phyloP scores from a whole-genome alignment of 35 echinoderm and acorn worm species.

The Anneissia japonica region DNA sequence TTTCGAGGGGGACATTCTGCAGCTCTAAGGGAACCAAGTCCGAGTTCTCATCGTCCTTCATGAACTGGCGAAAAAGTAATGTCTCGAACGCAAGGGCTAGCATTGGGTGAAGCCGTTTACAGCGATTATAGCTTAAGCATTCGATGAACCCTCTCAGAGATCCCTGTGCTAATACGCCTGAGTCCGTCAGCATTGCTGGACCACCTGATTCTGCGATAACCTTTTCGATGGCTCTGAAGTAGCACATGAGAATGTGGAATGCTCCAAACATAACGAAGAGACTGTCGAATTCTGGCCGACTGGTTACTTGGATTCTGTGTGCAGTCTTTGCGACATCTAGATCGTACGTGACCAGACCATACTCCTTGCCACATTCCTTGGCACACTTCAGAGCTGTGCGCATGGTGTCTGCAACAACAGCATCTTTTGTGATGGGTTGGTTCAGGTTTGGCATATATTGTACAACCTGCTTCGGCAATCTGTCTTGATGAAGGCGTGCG shows the following conservation, averaged over 20 bases:
- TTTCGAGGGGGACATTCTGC: too few species aligned
- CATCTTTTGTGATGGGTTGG: neutral
- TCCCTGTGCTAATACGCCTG: conserved; percentile 15
- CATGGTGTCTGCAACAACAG: conserved; percentile 17
- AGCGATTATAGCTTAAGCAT: conserved; percentile 24
- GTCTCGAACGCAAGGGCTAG: conserved; percentile 29
- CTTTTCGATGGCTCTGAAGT: neutral
- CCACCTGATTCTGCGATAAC: conserved; percentile 33
- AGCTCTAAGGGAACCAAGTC: too few species aligned
- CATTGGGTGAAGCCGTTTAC: conserved; percentile 24
- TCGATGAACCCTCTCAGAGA: conserved; percentile 29
- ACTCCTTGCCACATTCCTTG: conserved; percentile 15
- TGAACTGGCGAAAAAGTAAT: conserved; percentile 18
- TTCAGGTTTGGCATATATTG: conserved; percentile 16
- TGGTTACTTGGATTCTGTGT: conserved; percentile 15
- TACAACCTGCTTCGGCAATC: conserved; percentile 4
- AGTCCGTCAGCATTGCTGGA: conserved; percentile 6
- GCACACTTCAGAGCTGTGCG: neutral
- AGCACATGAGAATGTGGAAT: conserved; percentile 29
- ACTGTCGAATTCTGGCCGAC: conserved; percentile 10
- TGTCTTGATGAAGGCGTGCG: neutral
- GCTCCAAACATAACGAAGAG: conserved; percentile 18
- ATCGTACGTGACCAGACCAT: conserved; percentile 12
- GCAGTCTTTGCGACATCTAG: conserved; percentile 22
- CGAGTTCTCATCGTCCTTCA: neutral